These are phyloP conservation scores for Oreochromis mossambicus DNA, from an alignment of 2,797 vertebrate species.

Conservation along the genomic window DNA sequence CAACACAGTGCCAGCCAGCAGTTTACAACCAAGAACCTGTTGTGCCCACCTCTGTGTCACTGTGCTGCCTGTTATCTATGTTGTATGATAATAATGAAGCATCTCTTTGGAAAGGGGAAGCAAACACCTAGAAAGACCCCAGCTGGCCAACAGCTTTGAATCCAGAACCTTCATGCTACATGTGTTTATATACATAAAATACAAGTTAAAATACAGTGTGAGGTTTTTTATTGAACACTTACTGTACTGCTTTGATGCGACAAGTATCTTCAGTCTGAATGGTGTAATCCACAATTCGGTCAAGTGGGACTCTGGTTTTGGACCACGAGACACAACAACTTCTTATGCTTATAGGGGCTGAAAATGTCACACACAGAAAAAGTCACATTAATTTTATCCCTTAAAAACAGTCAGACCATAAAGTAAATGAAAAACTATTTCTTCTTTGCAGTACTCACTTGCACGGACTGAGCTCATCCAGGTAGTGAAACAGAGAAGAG, in stretches of 20 bases:
- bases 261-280: conserved; percentile 23
- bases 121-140: not conserved
- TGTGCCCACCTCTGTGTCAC: not conserved
- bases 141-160: not conserved
- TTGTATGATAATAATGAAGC: not conserved
- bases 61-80: not conserved
- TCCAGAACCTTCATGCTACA: not conserved
- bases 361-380: not conserved
- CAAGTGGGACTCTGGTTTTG: rapidly evolving
- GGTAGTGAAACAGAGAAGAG: conserved; percentile 36
- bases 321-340: not conserved
- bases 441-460: conserved; percentile 39
- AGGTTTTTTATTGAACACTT: conserved; percentile 27
- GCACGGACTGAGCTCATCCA: conserved; percentile 16
- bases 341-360: rapidly evolving
- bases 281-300: conserved; percentile 8
- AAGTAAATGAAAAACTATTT: not conserved
- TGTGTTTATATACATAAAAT: not conserved
- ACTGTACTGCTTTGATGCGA: conserved; percentile 34
- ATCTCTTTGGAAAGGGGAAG: not conserved
- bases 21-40: not conserved
- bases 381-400: not conserved
- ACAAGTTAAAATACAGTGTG: not conserved
- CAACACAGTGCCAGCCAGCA: rapidly evolving
- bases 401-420: not conserved